Percentiles rank a stretch among this genome's conserved stretches.
These are phyloP conservation scores for Meteorus colon DNA, from an alignment of 2,888 invertebrate species.

Conservation along the genomic window DNA sequence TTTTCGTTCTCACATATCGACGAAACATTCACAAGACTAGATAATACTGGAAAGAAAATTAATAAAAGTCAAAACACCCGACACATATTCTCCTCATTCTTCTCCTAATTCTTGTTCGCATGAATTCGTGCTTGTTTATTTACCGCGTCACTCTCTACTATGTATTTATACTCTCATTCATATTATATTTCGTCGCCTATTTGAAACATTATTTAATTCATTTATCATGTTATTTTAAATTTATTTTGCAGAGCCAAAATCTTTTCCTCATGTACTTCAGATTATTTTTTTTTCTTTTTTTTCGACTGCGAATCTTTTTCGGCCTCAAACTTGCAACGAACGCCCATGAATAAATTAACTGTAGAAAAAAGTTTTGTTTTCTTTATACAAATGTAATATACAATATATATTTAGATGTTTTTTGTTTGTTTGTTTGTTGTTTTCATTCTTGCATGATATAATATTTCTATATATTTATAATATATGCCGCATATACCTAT, in stretches of 20 bases:
- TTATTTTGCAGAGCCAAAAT: slow-evolving; percentile 7
- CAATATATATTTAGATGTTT: slow-evolving; percentile 69
- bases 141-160: slow-evolving; percentile 10
- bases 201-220: slow-evolving; percentile 24
- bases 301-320: slow-evolving; percentile 4
- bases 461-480: slow-evolving; percentile 67
- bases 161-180: slow-evolving; percentile 36
- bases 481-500: slow-evolving; percentile 69
- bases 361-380: slow-evolving; percentile 41
- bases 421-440: slow-evolving; percentile 58
- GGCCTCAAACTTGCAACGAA: neutral
- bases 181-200: slow-evolving; percentile 14
- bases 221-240: slow-evolving; percentile 15
- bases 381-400: slow-evolving; percentile 74
- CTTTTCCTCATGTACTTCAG: neutral
- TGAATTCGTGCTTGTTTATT: slow-evolving; percentile 13
- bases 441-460: slow-evolving; percentile 56
- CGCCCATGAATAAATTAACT: slow-evolving; percentile 42
- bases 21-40: slow-evolving; percentile 67
- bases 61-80: slow-evolving; percentile 68
- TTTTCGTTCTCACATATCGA: slow-evolving; percentile 48
- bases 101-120: slow-evolving; percentile 36
- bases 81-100: slow-evolving; percentile 49
- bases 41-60: slow-evolving; percentile 73
- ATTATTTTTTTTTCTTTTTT: slow-evolving; percentile 29